Conservation (phyloP, 2,888 invertebrate genomes). For the Spatulosminthurus flaviceps region DNA sequence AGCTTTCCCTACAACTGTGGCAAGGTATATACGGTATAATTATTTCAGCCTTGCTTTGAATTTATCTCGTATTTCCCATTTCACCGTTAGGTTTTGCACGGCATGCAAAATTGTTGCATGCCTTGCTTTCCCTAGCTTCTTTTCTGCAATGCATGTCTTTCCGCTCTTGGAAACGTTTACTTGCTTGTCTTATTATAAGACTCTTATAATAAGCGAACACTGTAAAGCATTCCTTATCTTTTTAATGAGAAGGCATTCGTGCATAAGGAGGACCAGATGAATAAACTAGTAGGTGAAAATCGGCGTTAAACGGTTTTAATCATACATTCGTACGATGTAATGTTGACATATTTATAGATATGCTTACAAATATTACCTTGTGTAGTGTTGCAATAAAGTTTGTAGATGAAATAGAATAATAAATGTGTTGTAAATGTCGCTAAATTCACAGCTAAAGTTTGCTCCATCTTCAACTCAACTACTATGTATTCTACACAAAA, state of each 20-base stretch:
- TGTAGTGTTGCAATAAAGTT: too few relatives aligned
- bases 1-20: not conserved
- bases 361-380: too few relatives aligned
- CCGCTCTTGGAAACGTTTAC: not conserved
- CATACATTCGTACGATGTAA: too few relatives aligned
- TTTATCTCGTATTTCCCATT: conserved; percentile 19
- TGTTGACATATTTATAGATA: too few relatives aligned
- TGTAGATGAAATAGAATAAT: too few relatives aligned
- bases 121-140: not conserved
- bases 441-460: too few relatives aligned
- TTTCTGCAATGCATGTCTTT: conserved; percentile 1
- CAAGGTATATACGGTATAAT: not conserved
- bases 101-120: too few relatives aligned
- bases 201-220: too few relatives aligned
- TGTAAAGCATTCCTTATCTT: not conserved
- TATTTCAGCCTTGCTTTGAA: not conserved
- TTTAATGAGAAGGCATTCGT: not conserved
- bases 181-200: too few relatives aligned
- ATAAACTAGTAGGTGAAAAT: not conserved
- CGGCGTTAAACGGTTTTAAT: not conserved
- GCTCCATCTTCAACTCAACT: too few relatives aligned
- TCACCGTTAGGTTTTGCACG: not conserved
- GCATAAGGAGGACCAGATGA: not conserved
- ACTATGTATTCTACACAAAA: too few relatives aligned
- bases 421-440: too few relatives aligned